Conservation (phyloP, 2,113 vertebrate genomes). For the Todiramphus saurophagus region DNA sequence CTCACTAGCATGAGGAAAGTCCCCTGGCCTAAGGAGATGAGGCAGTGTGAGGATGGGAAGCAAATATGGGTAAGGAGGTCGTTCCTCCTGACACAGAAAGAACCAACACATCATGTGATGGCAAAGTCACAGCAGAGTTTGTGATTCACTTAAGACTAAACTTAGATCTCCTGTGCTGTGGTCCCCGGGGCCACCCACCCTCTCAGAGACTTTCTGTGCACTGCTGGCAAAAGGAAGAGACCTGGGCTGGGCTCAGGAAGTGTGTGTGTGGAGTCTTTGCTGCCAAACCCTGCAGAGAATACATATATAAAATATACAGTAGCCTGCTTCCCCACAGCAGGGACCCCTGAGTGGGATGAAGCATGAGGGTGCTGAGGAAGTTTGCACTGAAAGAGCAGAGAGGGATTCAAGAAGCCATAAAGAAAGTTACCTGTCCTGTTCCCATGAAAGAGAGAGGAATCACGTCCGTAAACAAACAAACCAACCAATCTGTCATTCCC, state of each 20-base stretch:
- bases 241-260: neutral
- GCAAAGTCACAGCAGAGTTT: neutral
- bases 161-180: neutral
- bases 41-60: neutral
- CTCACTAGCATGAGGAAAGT: neutral
- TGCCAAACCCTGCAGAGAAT: neutral
- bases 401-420: neutral
- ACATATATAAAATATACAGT: neutral
- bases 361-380: neutral
- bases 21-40: neutral
- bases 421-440: neutral
- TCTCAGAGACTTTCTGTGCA: neutral
- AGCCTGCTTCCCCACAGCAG: neutral
- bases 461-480: neutral
- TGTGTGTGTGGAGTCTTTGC: neutral
- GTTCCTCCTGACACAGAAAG: slow-evolving; percentile 1
- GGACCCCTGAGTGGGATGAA: neutral
- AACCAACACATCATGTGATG: neutral
- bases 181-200: neutral
- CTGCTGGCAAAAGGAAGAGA: neutral
- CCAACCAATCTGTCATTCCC: neutral
- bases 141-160: neutral
- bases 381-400: neutral
- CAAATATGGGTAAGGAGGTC: slow-evolving; percentile 21
- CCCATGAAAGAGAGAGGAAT: neutral